phyloP scores from a whole-genome alignment of 2,888 invertebrate genomes.

The Pachycephus smyrnensis region DNA sequence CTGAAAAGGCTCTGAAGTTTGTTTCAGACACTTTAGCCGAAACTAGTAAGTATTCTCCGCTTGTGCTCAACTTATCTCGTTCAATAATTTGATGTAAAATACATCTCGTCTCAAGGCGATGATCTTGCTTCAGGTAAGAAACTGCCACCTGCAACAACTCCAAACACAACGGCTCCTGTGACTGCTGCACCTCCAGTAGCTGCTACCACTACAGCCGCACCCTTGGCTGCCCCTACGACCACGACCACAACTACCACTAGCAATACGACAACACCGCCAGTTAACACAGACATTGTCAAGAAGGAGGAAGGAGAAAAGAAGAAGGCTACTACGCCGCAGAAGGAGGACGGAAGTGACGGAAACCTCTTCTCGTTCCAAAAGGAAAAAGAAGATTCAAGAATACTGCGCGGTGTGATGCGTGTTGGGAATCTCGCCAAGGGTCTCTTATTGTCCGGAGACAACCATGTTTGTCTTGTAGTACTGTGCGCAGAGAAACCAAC shows the following conservation, averaged over 20 bases:
- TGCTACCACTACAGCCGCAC: slow-evolving; percentile 15
- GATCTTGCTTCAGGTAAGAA: slow-evolving; percentile 47
- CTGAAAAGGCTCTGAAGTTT: slow-evolving; percentile 93
- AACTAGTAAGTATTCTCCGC: slow-evolving; percentile 43
- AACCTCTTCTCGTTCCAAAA: slow-evolving; percentile 76
- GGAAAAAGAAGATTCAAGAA: slow-evolving; percentile 75
- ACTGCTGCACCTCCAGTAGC: slow-evolving; percentile 14
- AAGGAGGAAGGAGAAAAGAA: slow-evolving; percentile 71
- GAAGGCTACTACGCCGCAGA: slow-evolving; percentile 56
- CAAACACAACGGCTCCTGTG: background rate
- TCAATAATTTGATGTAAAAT: slow-evolving; percentile 3
- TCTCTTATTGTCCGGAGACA: slow-evolving; percentile 89
- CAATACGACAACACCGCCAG: slow-evolving; percentile 46
- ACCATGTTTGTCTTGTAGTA: slow-evolving; percentile 91
- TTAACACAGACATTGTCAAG: slow-evolving; percentile 65
- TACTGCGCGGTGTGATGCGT: slow-evolving; percentile 96
- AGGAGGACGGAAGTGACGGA: slow-evolving; percentile 82
- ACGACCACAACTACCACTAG: slow-evolving; percentile 19
- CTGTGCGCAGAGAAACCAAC: slow-evolving; percentile 96
- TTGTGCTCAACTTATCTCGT: background rate
- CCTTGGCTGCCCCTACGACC: slow-evolving; percentile 17
- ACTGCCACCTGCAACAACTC: slow-evolving; percentile 27
- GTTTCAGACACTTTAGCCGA: slow-evolving; percentile 90
- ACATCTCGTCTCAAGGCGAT: too few species aligned
- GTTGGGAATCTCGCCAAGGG: slow-evolving; percentile 93